Evolutionary conservation across 2,113 vertebrate genomes (phyloP).

Genomic region (Puntigrus tetrazona): DNA sequence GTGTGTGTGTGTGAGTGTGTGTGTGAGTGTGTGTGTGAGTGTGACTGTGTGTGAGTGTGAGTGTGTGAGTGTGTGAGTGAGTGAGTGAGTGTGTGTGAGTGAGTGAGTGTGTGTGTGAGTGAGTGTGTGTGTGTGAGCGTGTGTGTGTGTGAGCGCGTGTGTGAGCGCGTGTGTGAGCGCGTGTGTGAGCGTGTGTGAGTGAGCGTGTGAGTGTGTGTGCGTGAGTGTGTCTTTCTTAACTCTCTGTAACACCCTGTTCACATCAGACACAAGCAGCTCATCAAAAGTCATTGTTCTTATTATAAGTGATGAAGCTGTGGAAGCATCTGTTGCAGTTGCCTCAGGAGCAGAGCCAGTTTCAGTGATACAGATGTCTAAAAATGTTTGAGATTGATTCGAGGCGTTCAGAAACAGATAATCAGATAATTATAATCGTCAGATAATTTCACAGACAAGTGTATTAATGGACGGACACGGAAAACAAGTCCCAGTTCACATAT

Average conservation of each 20-base stretch:
- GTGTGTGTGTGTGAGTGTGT: conserved; percentile 19
- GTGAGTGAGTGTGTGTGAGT: conserved; percentile 66
- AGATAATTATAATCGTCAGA: no score
- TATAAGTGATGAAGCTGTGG: neutral
- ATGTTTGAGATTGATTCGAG: no score
- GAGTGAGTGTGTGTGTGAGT: conserved; percentile 62
- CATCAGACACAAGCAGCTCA: neutral
- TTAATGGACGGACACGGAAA: no score
- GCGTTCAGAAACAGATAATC: no score
- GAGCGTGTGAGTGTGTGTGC: conserved; percentile 18
- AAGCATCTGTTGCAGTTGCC: neutral
- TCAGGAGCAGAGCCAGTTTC: neutral
- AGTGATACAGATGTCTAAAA: no score
- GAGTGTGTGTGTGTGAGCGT: conserved; percentile 62
- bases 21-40: conserved; percentile 12
- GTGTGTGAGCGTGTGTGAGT: conserved; percentile 76
- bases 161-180: conserved; percentile 63
- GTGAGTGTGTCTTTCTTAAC: neutral
- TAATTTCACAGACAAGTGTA: no score
- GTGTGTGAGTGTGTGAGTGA: no score
- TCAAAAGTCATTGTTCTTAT: neutral
- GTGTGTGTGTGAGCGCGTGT: conserved; percentile 12
- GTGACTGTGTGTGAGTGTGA: conserved; percentile 63
- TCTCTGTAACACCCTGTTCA: neutral
- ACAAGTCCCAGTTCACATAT: no score